Percentiles rank a stretch among this genome's conserved stretches.
These are phyloP conservation scores for Cinclus cinclus DNA, from an alignment of 2,113 vertebrate genomes.

Conservation along the genomic window DNA sequence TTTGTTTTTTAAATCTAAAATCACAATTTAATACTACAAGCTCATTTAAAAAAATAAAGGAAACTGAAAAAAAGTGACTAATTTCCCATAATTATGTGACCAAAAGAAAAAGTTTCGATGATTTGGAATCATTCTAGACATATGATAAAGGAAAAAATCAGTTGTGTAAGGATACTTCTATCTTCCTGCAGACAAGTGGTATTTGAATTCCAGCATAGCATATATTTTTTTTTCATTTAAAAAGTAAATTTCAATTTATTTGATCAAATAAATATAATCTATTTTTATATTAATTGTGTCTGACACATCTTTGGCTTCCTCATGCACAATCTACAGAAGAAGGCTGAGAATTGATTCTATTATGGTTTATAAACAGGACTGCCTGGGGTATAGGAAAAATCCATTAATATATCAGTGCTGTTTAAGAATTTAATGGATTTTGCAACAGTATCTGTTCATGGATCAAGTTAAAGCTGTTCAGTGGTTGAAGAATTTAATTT, in stretches of 20 bases:
- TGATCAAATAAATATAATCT: neutral
- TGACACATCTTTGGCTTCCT: neutral
- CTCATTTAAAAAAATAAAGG: neutral
- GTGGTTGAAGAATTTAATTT: neutral
- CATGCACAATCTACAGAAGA: neutral
- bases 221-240: neutral
- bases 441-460: neutral
- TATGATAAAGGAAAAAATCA: neutral
- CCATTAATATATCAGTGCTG: neutral
- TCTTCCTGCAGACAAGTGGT: neutral
- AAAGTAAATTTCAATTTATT: neutral
- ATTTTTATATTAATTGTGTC: neutral
- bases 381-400: neutral
- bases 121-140: neutral
- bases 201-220: neutral
- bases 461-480: neutral
- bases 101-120: neutral
- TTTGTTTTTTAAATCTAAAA: neutral
- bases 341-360: neutral
- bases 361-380: neutral
- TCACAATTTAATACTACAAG: neutral
- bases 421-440: neutral
- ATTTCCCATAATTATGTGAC: neutral
- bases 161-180: neutral
- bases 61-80: accelerated